These are phyloP conservation scores for Athrips mouffetella DNA, from an alignment of 2,888 invertebrate species.

Conservation along the genomic window DNA sequence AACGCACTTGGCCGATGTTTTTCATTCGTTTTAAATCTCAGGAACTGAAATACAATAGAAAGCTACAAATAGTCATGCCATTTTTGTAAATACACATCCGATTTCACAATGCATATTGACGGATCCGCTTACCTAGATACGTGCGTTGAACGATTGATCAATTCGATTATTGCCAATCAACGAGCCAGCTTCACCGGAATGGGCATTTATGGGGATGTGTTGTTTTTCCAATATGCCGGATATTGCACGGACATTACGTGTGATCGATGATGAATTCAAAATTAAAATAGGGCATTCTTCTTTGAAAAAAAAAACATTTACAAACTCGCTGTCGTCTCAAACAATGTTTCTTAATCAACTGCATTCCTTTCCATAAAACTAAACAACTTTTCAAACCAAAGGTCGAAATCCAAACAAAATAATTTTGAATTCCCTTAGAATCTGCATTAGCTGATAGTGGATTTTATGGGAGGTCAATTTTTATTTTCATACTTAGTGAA, in stretches of 20 bases:
- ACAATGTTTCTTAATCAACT: too few relatives aligned
- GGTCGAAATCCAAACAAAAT: background rate
- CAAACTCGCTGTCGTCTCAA: background rate
- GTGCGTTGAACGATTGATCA: background rate
- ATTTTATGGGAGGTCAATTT: too few relatives aligned
- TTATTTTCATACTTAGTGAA: too few relatives aligned
- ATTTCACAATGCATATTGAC: constrained; percentile 3
- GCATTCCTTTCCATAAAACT: too few relatives aligned
- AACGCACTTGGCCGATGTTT: too few relatives aligned
- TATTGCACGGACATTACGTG: background rate
- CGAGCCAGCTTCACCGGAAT: background rate
- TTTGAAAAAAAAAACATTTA: background rate
- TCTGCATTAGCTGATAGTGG: too few relatives aligned
- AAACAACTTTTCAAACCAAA: background rate
- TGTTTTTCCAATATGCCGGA: constrained; percentile 2
- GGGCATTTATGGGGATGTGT: background rate
- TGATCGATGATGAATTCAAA: background rate
- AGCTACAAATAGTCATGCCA: too few relatives aligned
- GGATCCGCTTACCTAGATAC: background rate
- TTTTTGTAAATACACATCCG: too few relatives aligned
- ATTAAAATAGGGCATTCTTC: too few relatives aligned
- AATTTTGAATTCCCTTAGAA: background rate
- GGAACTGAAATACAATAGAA: too few relatives aligned
- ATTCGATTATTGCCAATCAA: constrained; percentile 11
- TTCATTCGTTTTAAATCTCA: too few relatives aligned